These are phyloP conservation scores for Zeugodacus cucurbitae DNA, from an alignment of 1,140 invertebrate species.

Conservation along the genomic window DNA sequence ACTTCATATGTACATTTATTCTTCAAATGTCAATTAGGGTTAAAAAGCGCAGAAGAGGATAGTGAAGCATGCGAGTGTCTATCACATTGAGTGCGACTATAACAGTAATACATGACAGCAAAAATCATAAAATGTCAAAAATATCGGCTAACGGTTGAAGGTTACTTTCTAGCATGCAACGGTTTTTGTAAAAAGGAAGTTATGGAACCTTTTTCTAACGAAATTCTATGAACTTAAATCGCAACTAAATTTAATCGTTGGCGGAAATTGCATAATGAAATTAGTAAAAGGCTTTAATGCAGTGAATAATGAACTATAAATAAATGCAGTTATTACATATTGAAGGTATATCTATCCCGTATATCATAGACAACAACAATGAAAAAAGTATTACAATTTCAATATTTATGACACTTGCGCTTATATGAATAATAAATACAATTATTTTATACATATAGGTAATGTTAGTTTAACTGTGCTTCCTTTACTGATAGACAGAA, in stretches of 20 bases:
- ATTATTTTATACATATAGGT: no score
- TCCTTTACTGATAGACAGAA: background rate
- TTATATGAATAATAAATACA: background rate
- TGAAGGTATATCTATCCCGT: no score
- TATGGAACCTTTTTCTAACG: background rate
- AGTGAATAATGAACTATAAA: background rate
- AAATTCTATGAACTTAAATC: background rate
- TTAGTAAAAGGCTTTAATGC: background rate
- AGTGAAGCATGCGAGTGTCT: background rate
- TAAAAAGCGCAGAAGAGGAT: background rate
- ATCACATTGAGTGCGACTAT: background rate
- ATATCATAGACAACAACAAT: no score
- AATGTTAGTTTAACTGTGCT: background rate
- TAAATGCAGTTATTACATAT: background rate
- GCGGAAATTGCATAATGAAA: background rate
- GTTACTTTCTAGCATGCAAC: background rate
- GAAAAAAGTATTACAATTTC: no score
- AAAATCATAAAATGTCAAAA: background rate
- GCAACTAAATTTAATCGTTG: background rate
- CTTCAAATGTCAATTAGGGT: background rate
- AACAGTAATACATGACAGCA: background rate
- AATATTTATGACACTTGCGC: background rate
- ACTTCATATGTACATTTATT: background rate
- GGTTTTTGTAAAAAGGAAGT: no score
- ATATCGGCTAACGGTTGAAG: background rate